A percentile compares a stretch with the other conserved stretches of the same genome.
Conservation (phyloP, 2,888 invertebrate species). For the Mythimna albipuncta region DNA sequence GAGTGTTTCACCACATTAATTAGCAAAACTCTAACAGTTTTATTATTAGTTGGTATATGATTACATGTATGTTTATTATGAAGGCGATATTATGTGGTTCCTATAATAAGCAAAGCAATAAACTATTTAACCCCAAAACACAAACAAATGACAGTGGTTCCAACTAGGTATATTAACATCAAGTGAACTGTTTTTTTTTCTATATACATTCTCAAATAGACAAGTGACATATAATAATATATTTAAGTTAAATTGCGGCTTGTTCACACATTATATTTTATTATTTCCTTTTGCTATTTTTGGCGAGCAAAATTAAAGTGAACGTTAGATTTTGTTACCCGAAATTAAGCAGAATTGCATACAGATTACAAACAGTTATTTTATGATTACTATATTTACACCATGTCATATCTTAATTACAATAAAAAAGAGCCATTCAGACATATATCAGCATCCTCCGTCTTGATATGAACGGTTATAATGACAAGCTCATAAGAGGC, state of each 20-base stretch:
- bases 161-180: not conserved
- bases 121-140: slow-evolving; percentile 16
- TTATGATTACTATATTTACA: slow-evolving; percentile 19
- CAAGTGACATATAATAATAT: not conserved
- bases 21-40: slow-evolving; percentile 18
- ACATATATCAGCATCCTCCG: not conserved
- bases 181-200: slow-evolving; percentile 7
- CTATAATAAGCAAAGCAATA: slow-evolving; percentile 11
- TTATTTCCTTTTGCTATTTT: not conserved
- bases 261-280: not conserved
- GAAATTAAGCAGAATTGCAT: not conserved
- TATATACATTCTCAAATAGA: slow-evolving; percentile 1
- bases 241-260: slow-evolving; percentile 2
- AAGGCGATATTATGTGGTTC: slow-evolving; percentile 23
- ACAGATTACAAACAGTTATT: slow-evolving; percentile 2
- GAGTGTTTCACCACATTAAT: slow-evolving; percentile 31
- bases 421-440: slow-evolving; percentile 12
- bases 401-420: slow-evolving; percentile 16
- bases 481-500: slow-evolving; percentile 20
- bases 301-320: not conserved
- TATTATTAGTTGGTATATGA: slow-evolving; percentile 15
- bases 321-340: not conserved
- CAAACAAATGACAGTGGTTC: not conserved
- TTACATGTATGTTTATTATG: slow-evolving; percentile 12
- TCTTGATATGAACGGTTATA: not conserved